A percentile compares a stretch with the other conserved stretches of the same genome.
Evolutionary conservation across 2,888 invertebrate genomes (phyloP).

Genomic region (Drosophila siamana): DNA sequence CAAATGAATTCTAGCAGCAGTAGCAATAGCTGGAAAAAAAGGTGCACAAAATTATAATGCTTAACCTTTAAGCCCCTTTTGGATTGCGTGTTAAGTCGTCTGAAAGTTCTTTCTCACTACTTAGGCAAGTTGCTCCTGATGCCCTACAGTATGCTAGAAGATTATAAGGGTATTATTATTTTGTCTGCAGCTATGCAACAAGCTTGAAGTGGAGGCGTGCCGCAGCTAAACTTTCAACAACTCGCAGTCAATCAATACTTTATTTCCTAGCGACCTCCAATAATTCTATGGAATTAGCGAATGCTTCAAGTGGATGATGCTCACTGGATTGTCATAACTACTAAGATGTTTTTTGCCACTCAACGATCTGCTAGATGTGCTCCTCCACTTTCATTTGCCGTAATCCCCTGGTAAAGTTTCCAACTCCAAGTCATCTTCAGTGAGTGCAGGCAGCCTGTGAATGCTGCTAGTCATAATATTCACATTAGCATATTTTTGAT

Average conservation of each 20-base stretch:
- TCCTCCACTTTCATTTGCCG: not conserved
- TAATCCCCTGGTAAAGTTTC: not conserved
- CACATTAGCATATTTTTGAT: constrained; percentile 53
- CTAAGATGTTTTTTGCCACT: not conserved
- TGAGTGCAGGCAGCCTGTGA: not conserved
- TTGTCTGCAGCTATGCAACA: constrained; percentile 50
- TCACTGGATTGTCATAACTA: constrained; percentile 3
- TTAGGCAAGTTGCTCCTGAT: constrained; percentile 61
- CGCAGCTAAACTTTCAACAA: constrained; percentile 12
- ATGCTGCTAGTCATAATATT: constrained; percentile 38
- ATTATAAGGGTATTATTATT: constrained; percentile 64
- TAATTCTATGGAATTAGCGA: not conserved
- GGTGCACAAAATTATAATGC: constrained; percentile 75
- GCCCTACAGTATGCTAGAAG: constrained; percentile 49
- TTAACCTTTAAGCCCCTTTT: constrained; percentile 76
- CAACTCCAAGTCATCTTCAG: not conserved
- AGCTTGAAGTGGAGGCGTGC: constrained; percentile 16
- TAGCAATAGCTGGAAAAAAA: constrained; percentile 34
- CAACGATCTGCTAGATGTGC: not conserved
- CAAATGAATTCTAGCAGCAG: constrained; percentile 20
- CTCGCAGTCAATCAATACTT: constrained; percentile 14
- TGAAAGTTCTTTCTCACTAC: constrained; percentile 67
- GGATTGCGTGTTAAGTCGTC: constrained; percentile 78
- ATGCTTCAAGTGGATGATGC: not conserved
- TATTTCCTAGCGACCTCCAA: not conserved